Evolutionary conservation across 2,113 vertebrate species (phyloP).

Genomic region (Sapajus apella): DNA sequence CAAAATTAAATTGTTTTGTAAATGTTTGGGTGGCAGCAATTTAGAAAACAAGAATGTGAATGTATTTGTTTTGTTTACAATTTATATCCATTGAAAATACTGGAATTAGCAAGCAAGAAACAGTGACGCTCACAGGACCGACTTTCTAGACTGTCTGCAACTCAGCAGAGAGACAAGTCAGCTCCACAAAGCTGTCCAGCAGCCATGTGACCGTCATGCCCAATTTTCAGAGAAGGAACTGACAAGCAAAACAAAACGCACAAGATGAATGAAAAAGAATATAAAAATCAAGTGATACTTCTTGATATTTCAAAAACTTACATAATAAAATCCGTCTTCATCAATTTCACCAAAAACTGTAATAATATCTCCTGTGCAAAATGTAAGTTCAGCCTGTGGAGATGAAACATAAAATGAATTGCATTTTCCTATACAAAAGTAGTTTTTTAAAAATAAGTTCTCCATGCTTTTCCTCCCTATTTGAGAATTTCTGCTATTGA

Average conservation of each 20-base stretch:
- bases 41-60: neutral
- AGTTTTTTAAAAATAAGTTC: neutral
- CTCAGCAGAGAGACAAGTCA: neutral
- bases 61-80: too few species aligned
- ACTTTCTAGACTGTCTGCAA: too few species aligned
- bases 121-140: fast-evolving
- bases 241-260: fast-evolving
- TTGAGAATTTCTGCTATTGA: neutral
- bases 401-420: fast-evolving
- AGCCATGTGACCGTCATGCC: fast-evolving
- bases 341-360: conserved; percentile 97
- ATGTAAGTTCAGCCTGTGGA: conserved; percentile 93
- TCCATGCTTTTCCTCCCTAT: neutral
- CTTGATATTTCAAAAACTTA: conserved; percentile 83
- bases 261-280: neutral
- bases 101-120: too few species aligned
- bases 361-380: conserved; percentile 97
- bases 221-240: too few species aligned
- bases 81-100: neutral
- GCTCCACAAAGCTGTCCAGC: fast-evolving
- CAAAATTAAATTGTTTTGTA: neutral
- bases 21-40: neutral
- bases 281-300: fast-evolving
- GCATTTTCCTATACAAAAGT: fast-evolving
- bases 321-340: conserved; percentile 99